Percentiles rank a stretch among this genome's conserved stretches.
Conservation (phyloP, 2,113 vertebrate genomes). For the Heloderma charlesbogerti region DNA sequence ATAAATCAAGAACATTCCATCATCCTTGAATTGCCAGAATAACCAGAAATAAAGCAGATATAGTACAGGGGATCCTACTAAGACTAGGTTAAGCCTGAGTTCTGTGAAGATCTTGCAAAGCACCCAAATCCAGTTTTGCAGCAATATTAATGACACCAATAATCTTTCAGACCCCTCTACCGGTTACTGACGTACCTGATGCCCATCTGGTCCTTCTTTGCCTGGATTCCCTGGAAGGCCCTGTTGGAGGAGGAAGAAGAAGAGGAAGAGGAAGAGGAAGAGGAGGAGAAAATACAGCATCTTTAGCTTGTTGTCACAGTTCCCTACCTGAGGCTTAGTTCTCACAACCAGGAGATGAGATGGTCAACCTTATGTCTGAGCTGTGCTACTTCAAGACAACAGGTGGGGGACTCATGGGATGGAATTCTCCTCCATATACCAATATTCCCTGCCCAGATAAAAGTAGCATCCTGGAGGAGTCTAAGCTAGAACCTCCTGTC, state of each 20-base stretch:
- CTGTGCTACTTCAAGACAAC: neutral
- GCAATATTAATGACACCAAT: neutral
- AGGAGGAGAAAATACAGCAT: too few species aligned
- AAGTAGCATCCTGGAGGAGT: neutral
- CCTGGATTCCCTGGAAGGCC: slow-evolving; percentile 87
- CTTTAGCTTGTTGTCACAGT: neutral
- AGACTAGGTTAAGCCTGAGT: neutral
- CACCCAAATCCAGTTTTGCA: rapidly evolving
- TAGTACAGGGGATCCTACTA: neutral
- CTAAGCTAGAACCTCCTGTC: neutral
- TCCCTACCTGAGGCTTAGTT: neutral
- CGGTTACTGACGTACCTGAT: slow-evolving; percentile 81
- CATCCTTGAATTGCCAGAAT: too few species aligned
- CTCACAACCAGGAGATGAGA: neutral
- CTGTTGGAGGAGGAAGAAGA: slow-evolving; percentile 74
- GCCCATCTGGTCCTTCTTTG: slow-evolving; percentile 87
- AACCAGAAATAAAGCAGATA: too few species aligned
- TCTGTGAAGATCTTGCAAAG: neutral
- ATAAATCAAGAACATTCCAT: too few species aligned
- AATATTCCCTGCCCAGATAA: neutral
- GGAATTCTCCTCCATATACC: neutral
- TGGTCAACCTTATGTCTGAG: neutral
- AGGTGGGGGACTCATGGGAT: neutral
- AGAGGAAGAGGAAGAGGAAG: neutral
- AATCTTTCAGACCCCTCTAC: neutral